Base-by-base conservation (phyloP, 2,888 invertebrate species). In the Tiphia femorata region DNA sequence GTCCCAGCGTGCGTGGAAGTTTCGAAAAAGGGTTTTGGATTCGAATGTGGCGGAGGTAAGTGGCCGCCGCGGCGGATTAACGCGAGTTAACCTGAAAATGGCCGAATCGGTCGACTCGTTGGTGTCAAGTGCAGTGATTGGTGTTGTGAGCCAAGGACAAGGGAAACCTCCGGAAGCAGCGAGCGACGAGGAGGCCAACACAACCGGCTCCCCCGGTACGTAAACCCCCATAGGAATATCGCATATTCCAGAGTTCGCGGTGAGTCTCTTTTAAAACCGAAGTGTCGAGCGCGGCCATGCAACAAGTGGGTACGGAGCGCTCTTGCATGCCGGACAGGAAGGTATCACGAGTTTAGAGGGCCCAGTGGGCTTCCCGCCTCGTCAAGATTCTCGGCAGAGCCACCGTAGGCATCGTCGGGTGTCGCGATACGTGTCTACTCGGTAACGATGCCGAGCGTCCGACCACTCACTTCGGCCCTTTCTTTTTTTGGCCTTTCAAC, bases 81-180 rank as follows among this genome's bases (percentile, higher is more conserved):
- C 67, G 57, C 64, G 72, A 75, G 76, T 77, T 75, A 76, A 76
- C 69, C 72, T 73, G 70, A 79, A 79, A 78, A 79, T 79, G 79
- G 80, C 79, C 71, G 79, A 79, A 67, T 68, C 77, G 70, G 66
- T 68, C 50, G 78, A 73, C 67, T 65, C 76, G 49, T 61, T 59
- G 44, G 75, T 76, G 68, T 70, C 77, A 57, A 70, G 73, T 75
- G 72, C 63, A 64, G 64, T 69, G 69, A 70, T 69, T 41, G 69
- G 67, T 70, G 68, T 62, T 37, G 67, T 66, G 61, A 48, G 70
- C 41, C 56, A 62, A 14, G 73, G 61, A 50, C 67, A 73, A 47
- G 33, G 56, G 19, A 68, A 57, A 53, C 25, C 40, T 38, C 23
- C 58, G 47, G 65, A 70, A 43, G 51, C 66, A 40, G 40, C 40